Evolutionary conservation across 2,797 vertebrate genomes (phyloP).

Genomic region (Acrocephalus scirpaceus): DNA sequence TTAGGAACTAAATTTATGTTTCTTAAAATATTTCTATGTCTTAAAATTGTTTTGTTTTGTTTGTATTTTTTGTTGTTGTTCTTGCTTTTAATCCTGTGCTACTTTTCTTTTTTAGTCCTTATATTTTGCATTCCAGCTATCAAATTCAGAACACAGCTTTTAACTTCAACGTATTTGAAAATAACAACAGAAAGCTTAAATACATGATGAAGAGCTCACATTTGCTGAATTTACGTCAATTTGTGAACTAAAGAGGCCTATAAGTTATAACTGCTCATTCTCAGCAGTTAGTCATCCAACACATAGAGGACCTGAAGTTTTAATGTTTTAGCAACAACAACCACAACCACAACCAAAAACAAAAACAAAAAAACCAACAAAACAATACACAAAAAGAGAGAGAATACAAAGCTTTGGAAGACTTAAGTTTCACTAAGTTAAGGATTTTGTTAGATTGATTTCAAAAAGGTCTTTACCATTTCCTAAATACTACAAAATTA

Average conservation of each 20-base stretch:
- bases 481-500: neutral
- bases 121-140: neutral
- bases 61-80: neutral
- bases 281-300: neutral
- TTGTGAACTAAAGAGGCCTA: neutral
- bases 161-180: neutral
- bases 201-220: neutral
- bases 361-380: too few relatives aligned
- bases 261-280: neutral
- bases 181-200: neutral
- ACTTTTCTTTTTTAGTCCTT: neutral
- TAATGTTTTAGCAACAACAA: neutral
- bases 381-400: neutral
- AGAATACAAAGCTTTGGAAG: neutral
- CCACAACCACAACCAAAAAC: too few relatives aligned
- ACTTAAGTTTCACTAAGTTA: neutral
- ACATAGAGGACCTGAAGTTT: neutral
- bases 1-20: neutral
- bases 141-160: neutral
- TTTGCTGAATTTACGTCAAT: neutral
- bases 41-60: neutral
- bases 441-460: neutral
- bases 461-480: neutral
- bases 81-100: neutral
- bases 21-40: neutral